These are phyloP conservation scores for Lysandra bellargus DNA, from an alignment of 2,888 invertebrate genomes.

Conservation along the genomic window DNA sequence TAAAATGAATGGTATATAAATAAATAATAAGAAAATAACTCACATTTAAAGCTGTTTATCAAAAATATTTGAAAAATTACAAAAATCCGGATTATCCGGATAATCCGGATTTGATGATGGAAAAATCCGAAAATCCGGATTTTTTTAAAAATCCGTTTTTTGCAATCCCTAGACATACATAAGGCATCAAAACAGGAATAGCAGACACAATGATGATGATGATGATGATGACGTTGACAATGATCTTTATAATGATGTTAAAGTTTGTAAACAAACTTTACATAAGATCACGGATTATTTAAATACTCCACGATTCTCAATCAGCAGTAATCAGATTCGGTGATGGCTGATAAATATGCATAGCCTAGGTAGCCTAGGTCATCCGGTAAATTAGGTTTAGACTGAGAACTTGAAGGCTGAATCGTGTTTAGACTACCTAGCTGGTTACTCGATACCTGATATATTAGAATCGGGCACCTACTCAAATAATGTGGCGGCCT, in stretches of 20 bases:
- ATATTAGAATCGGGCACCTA: background rate
- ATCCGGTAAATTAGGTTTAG: background rate
- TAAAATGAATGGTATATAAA: too few species aligned
- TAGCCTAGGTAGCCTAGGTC: constrained; percentile 11
- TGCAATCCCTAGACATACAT: too few species aligned
- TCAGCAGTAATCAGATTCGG: constrained; percentile 5
- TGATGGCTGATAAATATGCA: constrained; percentile 16
- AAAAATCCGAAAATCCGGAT: too few species aligned
- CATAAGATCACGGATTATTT: constrained; percentile 19
- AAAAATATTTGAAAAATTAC: too few species aligned
- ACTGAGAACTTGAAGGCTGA: background rate
- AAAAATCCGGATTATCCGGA: too few species aligned
- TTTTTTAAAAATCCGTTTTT: too few species aligned
- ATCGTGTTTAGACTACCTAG: background rate
- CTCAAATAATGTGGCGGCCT: background rate
- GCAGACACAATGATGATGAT: too few species aligned
- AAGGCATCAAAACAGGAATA: too few species aligned
- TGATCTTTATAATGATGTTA: background rate
- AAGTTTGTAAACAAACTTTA: background rate
- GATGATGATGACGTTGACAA: background rate
- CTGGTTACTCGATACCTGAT: background rate
- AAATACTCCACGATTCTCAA: constrained; percentile 26
- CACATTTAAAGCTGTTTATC: too few species aligned
- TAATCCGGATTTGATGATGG: too few species aligned
- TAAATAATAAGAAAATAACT: too few species aligned